phyloP scores from a whole-genome alignment of 1,140 invertebrate species.

The Drosophila truncata region DNA sequence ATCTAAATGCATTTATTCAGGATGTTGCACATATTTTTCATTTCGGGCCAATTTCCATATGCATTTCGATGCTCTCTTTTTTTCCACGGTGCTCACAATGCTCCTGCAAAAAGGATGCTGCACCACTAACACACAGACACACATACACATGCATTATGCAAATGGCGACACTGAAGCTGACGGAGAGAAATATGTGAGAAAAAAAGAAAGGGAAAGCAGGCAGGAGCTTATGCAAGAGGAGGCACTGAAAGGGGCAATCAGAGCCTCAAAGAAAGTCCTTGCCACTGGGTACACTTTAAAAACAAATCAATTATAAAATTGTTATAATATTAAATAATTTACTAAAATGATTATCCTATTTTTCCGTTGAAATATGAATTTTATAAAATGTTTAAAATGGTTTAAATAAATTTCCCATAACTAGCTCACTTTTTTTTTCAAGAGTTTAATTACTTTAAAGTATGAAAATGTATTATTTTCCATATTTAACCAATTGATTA shows the following conservation, averaged over 20 bases:
- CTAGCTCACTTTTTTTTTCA: too few species aligned
- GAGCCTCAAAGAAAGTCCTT: slow-evolving; percentile 32
- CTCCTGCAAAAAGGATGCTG: slow-evolving; percentile 63
- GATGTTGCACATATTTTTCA: slow-evolving; percentile 46
- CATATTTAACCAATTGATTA: not conserved
- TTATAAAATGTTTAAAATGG: not conserved
- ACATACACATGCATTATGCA: slow-evolving; percentile 27
- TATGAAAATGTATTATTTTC: not conserved
- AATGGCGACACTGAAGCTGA: slow-evolving; percentile 49
- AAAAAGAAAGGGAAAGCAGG: slow-evolving; percentile 16
- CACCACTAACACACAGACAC: slow-evolving; percentile 13
- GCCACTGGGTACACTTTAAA: not conserved
- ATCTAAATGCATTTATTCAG: slow-evolving; percentile 53
- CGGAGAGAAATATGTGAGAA: slow-evolving; percentile 24
- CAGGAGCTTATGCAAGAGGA: slow-evolving; percentile 2
- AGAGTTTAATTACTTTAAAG: not conserved
- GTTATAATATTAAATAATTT: too few species aligned
- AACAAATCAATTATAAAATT: too few species aligned
- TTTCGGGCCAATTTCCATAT: slow-evolving; percentile 42
- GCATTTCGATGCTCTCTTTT: slow-evolving; percentile 45
- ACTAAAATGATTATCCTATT: not conserved
- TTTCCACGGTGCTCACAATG: slow-evolving; percentile 59
- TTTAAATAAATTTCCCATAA: not conserved
- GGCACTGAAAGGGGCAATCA: slow-evolving; percentile 11
- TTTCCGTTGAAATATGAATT: not conserved